Conservation (phyloP, 2,888 invertebrate genomes). For the Orthosia incerta region DNA sequence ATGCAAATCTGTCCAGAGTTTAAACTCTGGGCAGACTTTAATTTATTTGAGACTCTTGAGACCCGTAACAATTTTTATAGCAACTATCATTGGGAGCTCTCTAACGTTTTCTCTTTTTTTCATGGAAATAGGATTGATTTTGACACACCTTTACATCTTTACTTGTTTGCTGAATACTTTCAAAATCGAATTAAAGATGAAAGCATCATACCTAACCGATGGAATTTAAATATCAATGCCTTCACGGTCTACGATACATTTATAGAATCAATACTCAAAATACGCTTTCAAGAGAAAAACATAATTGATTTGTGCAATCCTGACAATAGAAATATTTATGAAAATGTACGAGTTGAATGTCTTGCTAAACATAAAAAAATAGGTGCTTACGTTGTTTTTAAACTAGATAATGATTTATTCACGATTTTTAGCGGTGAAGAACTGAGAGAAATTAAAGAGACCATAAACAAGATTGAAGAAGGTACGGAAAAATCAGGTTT, state of each 20-base stretch:
- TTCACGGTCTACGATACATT: too few relatives aligned
- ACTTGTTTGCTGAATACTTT: too few relatives aligned
- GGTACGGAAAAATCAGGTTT: too few relatives aligned
- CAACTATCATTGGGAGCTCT: neutral
- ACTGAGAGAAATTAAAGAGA: too few relatives aligned
- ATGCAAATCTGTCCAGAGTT: slow-evolving; percentile 1
- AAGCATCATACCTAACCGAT: too few relatives aligned
- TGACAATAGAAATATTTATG: slow-evolving; percentile 36
- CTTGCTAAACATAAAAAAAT: slow-evolving; percentile 41
- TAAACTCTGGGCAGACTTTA: too few relatives aligned
- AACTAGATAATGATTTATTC: neutral
- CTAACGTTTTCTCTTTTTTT: too few relatives aligned
- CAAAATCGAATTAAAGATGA: too few relatives aligned
- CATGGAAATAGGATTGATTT: fast-evolving
- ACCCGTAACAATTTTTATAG: neutral
- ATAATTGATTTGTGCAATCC: slow-evolving; percentile 43
- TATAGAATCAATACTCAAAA: slow-evolving; percentile 46
- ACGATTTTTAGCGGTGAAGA: too few relatives aligned
- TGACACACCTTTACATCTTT: too few relatives aligned
- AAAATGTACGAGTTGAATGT: slow-evolving; percentile 14
- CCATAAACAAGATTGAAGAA: too few relatives aligned
- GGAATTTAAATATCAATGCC: too few relatives aligned
- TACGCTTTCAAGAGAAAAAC: slow-evolving; percentile 53
- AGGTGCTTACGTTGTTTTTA: slow-evolving; percentile 47
- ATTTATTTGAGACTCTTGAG: neutral